These are phyloP conservation scores for Bathynomus jamesi DNA, from an alignment of 1,140 invertebrate species.

Conservation along the genomic window DNA sequence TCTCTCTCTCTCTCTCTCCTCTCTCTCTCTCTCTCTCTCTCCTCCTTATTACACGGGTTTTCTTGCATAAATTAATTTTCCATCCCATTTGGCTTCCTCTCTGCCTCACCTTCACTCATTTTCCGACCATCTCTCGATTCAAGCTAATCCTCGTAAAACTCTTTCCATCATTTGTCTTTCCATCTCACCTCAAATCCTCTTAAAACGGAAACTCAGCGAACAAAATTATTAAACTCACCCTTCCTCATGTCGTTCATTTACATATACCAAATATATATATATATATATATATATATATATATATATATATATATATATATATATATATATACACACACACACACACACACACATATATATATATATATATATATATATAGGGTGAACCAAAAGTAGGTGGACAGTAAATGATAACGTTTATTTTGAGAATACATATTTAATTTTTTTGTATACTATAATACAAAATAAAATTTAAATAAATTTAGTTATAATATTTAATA, in stretches of 20 bases:
- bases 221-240: not conserved
- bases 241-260: not conserved
- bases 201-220: too few relatives aligned
- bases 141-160: too few relatives aligned
- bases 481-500: too few relatives aligned
- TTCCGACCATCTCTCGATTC: not conserved
- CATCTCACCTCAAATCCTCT: not conserved
- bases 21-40: not conserved
- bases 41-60: not conserved
- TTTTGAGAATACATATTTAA: too few relatives aligned
- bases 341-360: slow-evolving; percentile 3
- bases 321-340: slow-evolving; percentile 5
- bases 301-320: slow-evolving; percentile 10
- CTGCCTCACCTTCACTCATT: not conserved
- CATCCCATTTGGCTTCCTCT: not conserved
- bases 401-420: too few relatives aligned
- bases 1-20: not conserved
- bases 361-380: slow-evolving; percentile 9
- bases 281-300: slow-evolving; percentile 8
- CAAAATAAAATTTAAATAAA: too few relatives aligned
- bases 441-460: too few relatives aligned
- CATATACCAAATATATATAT: not conserved
- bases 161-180: not conserved
- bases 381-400: too few relatives aligned
- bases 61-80: not conserved